phyloP scores from a whole-genome alignment of 2,113 vertebrate genomes.

The Hystrix brachyura region DNA sequence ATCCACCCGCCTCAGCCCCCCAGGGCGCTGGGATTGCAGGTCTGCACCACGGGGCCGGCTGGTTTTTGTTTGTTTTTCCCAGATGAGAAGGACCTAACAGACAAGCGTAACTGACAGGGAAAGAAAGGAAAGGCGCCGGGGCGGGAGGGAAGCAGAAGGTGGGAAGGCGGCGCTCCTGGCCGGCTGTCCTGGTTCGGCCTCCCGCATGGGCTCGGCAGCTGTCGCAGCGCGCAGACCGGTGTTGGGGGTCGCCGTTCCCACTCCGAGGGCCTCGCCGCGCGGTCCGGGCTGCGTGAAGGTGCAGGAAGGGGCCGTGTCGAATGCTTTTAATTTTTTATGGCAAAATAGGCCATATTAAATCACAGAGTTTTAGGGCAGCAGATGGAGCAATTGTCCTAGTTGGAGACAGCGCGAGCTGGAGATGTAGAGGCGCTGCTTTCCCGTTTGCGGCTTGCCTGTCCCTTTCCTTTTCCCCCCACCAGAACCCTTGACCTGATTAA shows the following conservation, averaged over 20 bases:
- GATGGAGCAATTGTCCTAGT: background rate
- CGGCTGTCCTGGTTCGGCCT: background rate
- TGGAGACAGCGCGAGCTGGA: conserved; percentile 2
- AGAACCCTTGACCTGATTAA: background rate
- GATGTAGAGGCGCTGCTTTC: background rate
- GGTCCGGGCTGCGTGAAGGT: background rate
- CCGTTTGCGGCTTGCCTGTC: background rate
- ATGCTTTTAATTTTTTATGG: background rate
- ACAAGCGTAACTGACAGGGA: background rate
- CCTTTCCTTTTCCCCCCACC: background rate
- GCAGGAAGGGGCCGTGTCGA: background rate
- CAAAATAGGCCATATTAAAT: background rate
- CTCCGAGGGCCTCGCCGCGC: background rate
- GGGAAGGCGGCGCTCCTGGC: background rate
- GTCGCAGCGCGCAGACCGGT: too few species aligned
- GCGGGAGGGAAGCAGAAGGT: background rate
- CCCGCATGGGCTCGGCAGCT: background rate
- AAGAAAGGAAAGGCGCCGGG: background rate
- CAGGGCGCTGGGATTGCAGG: background rate
- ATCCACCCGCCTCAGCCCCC: background rate
- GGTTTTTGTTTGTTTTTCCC: background rate
- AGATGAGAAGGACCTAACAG: background rate
- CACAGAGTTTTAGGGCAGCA: background rate
- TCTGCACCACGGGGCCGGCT: background rate
- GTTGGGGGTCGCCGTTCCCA: too few species aligned